Evolutionary conservation across 2,113 vertebrate species (phyloP), one percentile per base, ranked within the genome.

Genomic region (Numenius arquata): DNA sequence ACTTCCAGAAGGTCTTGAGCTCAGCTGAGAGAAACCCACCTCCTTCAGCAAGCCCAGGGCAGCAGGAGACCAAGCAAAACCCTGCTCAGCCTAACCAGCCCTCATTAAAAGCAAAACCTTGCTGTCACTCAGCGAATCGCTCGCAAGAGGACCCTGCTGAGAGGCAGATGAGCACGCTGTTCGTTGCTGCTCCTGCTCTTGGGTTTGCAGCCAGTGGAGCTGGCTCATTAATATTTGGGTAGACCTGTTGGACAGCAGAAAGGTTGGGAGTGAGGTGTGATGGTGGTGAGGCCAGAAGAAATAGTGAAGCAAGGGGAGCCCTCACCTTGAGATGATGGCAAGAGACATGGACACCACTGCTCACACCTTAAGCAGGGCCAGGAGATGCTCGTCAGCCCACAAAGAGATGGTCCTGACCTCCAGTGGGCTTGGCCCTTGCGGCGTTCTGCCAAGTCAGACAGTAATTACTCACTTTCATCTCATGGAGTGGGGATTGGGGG

Each of bases 331-430:
- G 56, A 5, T 7, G 47, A 18, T 12, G 55, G 12, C 9, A 25
- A n/a, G 36, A 53, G 53, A 13, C 0, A 2, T 2, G 40, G n/a
- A 17, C 17, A 82, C 2, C 0, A 0, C 38, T 50, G 20, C 22
- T 63, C 30, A 8, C 38, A n/a, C 4, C 58, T 8, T 19, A 29
- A 30, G n/a, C 58, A 5, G 47, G 25, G 56, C 9, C 25, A 75
- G 40, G 62, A 67, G 55, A 52, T 19, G 19, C 38, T 66, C 2
- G 0, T 17, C 30, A 61, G n/a, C 58, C 32, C 2, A 1, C 23
- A 15, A 9, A 40, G 30, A 0, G 0, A 41, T 11, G 17, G 32
- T 23, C 14, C 41, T 4, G 8, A 11, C 25, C 0, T 1, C 38
- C 34, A 50, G 23, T 15, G 8, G 74, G 43, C 34, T 9, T 45